Evolutionary conservation across 2,113 vertebrate species (phyloP).

Genomic region (Megalops atlanticus): DNA sequence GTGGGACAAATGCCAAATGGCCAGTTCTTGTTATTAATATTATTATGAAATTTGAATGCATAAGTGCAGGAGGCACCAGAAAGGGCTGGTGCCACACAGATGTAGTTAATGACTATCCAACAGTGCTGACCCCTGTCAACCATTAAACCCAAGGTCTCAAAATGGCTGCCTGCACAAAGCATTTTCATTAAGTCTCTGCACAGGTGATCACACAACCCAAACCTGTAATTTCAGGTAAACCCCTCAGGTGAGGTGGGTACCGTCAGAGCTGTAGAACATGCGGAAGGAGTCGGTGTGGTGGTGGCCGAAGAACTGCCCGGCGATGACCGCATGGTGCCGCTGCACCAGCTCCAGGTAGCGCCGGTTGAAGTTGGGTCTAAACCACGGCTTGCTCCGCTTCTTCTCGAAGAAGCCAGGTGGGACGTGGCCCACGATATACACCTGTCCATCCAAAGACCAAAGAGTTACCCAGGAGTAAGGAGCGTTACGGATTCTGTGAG

Average conservation of each 20-base stretch:
- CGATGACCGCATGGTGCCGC: constrained; percentile 77
- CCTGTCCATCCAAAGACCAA: constrained; percentile 60
- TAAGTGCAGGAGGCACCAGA: too few species aligned
- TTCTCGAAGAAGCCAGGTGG: constrained; percentile 96
- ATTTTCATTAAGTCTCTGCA: not conserved
- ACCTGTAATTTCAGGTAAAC: too few species aligned
- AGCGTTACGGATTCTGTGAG: too few species aligned
- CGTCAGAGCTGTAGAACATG: constrained; percentile 82
- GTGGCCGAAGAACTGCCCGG: constrained; percentile 94
- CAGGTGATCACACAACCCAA: too few species aligned
- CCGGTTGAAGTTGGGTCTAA: constrained; percentile 74
- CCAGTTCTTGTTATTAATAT: too few species aligned
- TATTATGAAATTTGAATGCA: too few species aligned
- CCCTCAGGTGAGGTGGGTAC: constrained; percentile 60
- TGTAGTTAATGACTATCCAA: too few species aligned
- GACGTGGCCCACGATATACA: constrained; percentile 87
- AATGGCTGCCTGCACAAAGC: too few species aligned
- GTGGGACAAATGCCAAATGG: too few species aligned
- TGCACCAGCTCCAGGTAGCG: constrained; percentile 75
- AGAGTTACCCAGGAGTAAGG: not conserved
- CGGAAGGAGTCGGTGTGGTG: constrained; percentile 91
- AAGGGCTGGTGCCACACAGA: too few species aligned
- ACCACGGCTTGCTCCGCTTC: constrained; percentile 82
- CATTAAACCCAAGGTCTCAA: too few species aligned
- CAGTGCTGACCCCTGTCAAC: too few species aligned